Evolutionary conservation across 2,113 vertebrate species (phyloP), one percentile per base, ranked within the genome.

Genomic region (Platichthys stellatus): DNA sequence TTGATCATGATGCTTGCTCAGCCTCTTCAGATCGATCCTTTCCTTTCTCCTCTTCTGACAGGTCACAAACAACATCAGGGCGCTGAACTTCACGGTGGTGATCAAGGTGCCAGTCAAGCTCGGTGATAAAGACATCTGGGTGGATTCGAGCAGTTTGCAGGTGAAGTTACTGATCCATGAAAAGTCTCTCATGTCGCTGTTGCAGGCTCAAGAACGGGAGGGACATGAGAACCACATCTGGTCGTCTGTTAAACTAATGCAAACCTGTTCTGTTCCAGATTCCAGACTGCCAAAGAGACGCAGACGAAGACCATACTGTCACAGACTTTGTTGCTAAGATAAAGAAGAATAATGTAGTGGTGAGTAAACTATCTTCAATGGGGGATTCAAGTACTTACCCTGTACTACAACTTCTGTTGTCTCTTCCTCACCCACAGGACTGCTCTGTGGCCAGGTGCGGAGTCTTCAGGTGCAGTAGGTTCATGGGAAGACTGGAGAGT

Each of bases 61-160:
- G 95, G 92, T 96, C 12, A 89, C 86, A 70, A 95, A 96, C 84
- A 69, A 88, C 18, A 76, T 85, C 23, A 87, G 93, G 69, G 80
- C 86, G 0, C 49, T 95, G 61, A 72, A 89, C 51, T 28, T 95
- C 64, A 92, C 86, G 0, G 59, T 95, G 24, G 69, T 86, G 17
- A 93, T 97, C 82, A 89, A 24, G 83, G 91, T 95, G 21, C 96
- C 95, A 0, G 15, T 94, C 23, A 79, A 87, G 38, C 86, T 96
- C 5, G 92, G 92, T 0, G 73, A 81, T 0, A 49, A 74, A 63
- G 43, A 88, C 28, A 93, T 96, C 77, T 96, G 95, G 95, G 86
- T 80, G 1, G 68, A 90, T 81, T 68, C 35, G 0, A 60, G 21
- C 3, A 87, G 54, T 26, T 21, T 90, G 1, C 11, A 92, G 87